Percentiles rank a stretch among this genome's conserved stretches.
phyloP scores from a whole-genome alignment of 2,113 vertebrate genomes.

The Argyrosomus japonicus region DNA sequence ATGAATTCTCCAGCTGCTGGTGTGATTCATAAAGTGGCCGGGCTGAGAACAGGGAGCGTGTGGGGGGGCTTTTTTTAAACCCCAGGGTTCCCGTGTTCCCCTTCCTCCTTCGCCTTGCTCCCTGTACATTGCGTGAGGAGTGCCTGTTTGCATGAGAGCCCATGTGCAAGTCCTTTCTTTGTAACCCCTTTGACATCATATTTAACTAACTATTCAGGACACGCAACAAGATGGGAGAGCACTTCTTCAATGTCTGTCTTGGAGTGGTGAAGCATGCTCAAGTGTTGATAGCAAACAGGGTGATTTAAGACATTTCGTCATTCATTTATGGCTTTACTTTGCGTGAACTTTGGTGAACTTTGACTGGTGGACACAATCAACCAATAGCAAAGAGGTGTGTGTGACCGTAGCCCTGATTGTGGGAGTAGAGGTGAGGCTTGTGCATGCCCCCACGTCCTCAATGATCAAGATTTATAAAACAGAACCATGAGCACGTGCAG shows the following conservation, averaged over 20 bases:
- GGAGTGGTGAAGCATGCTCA: neutral
- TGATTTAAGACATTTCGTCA: neutral
- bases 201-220: constrained; percentile 6
- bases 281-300: neutral
- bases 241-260: no score
- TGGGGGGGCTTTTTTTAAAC: constrained; percentile 20
- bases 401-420: neutral
- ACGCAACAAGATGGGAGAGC: neutral
- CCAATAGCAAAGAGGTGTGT: no score
- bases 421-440: neutral
- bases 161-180: constrained; percentile 25
- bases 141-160: constrained; percentile 2
- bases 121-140: neutral
- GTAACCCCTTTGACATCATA: constrained; percentile 18
- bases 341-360: no score
- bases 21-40: constrained; percentile 50
- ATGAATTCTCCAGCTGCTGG: constrained; percentile 69
- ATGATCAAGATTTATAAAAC: neutral
- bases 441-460: neutral
- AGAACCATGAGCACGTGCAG: no score
- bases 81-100: constrained; percentile 19
- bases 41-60: constrained; percentile 23
- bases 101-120: constrained; percentile 14
- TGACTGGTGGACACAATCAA: no score
- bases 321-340: no score